Evolutionary conservation across 2,113 vertebrate genomes (phyloP), one percentile per base, ranked within the genome.

Genomic region (Heterochromis multidens): DNA sequence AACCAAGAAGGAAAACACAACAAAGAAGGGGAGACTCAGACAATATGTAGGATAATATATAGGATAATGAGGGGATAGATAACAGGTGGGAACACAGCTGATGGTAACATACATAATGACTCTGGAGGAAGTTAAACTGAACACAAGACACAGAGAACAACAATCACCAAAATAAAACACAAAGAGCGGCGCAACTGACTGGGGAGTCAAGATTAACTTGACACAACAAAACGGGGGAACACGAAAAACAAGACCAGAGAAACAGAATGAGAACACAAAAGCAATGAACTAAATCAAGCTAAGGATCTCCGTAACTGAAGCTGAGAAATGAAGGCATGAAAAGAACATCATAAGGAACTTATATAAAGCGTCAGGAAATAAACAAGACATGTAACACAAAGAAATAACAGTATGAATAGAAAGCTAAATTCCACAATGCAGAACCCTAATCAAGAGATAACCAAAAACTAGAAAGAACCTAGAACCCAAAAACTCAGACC

Each of bases 11-110:
- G 61, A 63, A 19, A 63, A 63, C 10, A 35, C 61, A 65, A 40
- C 10, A 33, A 4, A 63, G 31, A 37, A 0, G 62, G 33, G 0
- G 40, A 40, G 0, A 37, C 61, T 23, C 0, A 6, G 33, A 14
- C 61, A 63, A 21, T 63, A 14, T 63, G 23, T 6, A 37, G 19
- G n/a, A n/a, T n/a, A n/a, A 62, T 29, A 63, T 33, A 37, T 1
- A 1, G 61, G 1, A 0, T 23, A 63, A 63, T n/a, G n/a, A n/a
- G n/a, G n/a, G n/a, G n/a, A n/a, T n/a, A n/a, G n/a, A n/a, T 63
- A 37, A 37, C 37, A 63, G 33, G 3, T 37, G 33, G 33, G 11
- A 63, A 37, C 21, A 37, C 1, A 23, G 33, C 40, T 65, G 14
- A 14, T 11, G 33, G 40, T 65, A 14, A 8, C 0, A 40, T n/a